Evolutionary conservation across 1,140 invertebrate species (phyloP).

Genomic region (Aphelenchoides avenae): DNA sequence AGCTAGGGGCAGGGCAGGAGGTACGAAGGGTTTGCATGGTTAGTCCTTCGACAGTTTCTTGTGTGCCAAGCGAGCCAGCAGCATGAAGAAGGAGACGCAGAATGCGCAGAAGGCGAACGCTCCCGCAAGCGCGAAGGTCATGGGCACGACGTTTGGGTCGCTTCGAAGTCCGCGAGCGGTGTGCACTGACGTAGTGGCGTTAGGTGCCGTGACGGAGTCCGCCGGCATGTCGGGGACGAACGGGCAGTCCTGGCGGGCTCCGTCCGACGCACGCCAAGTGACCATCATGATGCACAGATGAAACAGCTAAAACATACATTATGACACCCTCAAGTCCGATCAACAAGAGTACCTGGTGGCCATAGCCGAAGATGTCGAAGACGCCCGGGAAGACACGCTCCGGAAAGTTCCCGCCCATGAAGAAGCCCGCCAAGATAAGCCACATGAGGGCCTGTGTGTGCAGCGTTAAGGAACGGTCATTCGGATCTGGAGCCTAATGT

Average conservation of each 20-base stretch:
- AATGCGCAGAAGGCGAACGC: no score
- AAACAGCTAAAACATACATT: constrained; percentile 35
- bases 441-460: constrained; percentile 42
- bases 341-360: constrained; percentile 32
- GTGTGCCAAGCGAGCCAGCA: no score
- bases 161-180: no score
- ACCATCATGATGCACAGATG: constrained; percentile 47
- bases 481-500: background rate
- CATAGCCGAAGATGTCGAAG: constrained; percentile 47
- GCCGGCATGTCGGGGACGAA: background rate
- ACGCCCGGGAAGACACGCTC: constrained; percentile 42
- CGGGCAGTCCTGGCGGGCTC: constrained; percentile 31
- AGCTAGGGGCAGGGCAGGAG: no score
- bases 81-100: no score
- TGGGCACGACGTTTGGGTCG: no score
- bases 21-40: no score
- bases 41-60: no score
- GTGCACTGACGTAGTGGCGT: constrained; percentile 5
- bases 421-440: constrained; percentile 44
- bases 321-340: constrained; percentile 1
- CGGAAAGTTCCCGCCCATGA: constrained; percentile 46
- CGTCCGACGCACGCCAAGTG: constrained; percentile 43
- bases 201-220: constrained; percentile 7
- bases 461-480: constrained; percentile 14
- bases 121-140: no score